Base-by-base conservation (phyloP, 2,113 vertebrate genomes). In the Chaenocephalus aceratus region DNA sequence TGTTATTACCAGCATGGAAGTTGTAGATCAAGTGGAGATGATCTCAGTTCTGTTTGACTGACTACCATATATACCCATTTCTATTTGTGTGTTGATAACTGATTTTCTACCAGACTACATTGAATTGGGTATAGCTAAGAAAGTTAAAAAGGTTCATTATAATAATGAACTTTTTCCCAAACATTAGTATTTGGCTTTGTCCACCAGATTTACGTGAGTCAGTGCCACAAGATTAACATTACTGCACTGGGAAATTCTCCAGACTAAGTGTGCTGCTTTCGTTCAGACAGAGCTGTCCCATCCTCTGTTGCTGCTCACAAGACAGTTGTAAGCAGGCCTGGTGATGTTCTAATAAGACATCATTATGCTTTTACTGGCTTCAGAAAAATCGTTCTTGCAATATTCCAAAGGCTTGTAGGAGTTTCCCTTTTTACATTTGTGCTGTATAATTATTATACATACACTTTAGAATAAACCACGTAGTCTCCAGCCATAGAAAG, bases 181-280 rank as follows among this genome's bases (percentile, higher is more conserved):
- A 71, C 79, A 83, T 71, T 71, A 34, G 26, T 54, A 48, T 86
- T 88, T 89, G 89, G 75, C 82, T 72, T 88, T 61, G 21, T 15
- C 76, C 73, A 77, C 18, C 72, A 85, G 91, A 90, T 91, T 88
- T 91, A 62, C 65, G 54, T 34, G 30, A 82, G 89, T 91, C 79
- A 34, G 51, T 66, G 63, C 80, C 65, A 63, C 85, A 88, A 88
- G 91, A 90, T 92, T 91, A 91, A 81, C 52, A 58, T 86, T 49
- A 81, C 75, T 86, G 83, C 53, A 49, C 63, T 75, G 78, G 84
- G 82, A 86, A 86, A 78, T 68, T 87, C 82, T 89, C 81, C 79
- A 79, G 68, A 74, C 59, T 78, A 85, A 88, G 23, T 91, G 82
- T 87, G 83, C 86, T 80, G 82, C 66, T 74, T 79, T 66, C 74